Base-by-base conservation (phyloP, 2,797 vertebrate genomes). In the Sciurus carolinensis region DNA sequence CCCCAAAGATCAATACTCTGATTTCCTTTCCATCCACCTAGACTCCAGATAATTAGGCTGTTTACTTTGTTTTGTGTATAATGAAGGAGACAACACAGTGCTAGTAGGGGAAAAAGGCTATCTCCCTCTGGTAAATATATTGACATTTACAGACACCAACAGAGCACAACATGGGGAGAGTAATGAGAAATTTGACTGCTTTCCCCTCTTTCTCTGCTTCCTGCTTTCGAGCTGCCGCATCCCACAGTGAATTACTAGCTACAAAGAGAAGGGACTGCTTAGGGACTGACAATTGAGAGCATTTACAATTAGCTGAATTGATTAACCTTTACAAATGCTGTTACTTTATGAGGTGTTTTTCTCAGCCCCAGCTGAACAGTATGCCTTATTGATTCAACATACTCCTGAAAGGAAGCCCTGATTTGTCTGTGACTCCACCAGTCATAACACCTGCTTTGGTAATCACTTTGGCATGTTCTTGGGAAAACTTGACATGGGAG, bases 271-370 rank as follows among this genome's bases (percentile, higher is more conserved):
- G 89, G 50, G 90, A 90, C 97, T 96, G 90, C 97, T 98, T 98
- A 98, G 97, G 97, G 95, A 97, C 97, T 98, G 98, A 97, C 97
- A 98, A 97, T 94, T 96, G 98, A 98, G 97, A 98, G 94, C 97
- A 98, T 98, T 98, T 98, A 97, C 98, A 98, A 98, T 99, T 98
- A 98, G 95, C 96, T 98, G 98, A 98, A 98, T 98, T 98, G 98
- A 99, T 98, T 98, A 98, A 98, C 98, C 98, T 99, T 98, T 98
- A 98, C 95, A 98, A 98, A 98, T 96, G 97, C 96, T 98, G 97
- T 98, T 98, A 97, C 95, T 98, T 98, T 98, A 97, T 54, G 76
- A 98, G 96, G 36, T 42, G 97, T 98, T 98, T 98, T 98, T 98
- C 95, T 95, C 97, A 97, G 96, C 94, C 77, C 87, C 80, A 72